Evolutionary conservation across 2,888 invertebrate genomes (phyloP), one percentile per base, ranked within the genome.

Genomic region (Nymphalis c-album): DNA sequence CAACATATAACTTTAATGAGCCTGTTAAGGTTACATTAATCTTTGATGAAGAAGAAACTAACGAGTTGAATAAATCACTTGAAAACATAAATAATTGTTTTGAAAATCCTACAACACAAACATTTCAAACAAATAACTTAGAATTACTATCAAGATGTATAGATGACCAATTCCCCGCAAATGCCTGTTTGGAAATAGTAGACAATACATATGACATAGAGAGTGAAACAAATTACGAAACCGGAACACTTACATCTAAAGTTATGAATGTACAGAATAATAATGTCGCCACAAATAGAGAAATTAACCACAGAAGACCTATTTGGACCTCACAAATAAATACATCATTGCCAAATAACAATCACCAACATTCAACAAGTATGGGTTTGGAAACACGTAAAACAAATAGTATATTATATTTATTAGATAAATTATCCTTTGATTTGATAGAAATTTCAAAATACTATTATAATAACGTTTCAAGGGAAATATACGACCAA

Each of bases 381-480:
- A 59, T 16, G 6, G 2, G 7, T 59, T 58, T 16, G 7, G 69
- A 51, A 67, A 71, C 31, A 59, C 31, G 3, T 71, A 72, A 51
- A 69, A 67, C 46, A 18, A 7, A 53, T 35, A 22, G 1, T 22
- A 51, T 57, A 20, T 31, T 60, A 63, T 22, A 47, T 8, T 47
- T 58, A 57, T 55, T 71, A 65, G 63, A 68, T 61, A 50, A 50
- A 51, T 60, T 71, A 51, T 64, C 65, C 62, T 69, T 59, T 46
- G 72, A 20, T 82, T 70, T 70, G 26, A 60, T 71, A 57, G 10
- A 46, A 26, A 31, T 71, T 46, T 48, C 61, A n/a, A 63, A 69
- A 58, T 63, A 8, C 47, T 58, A 53, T 48, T n/a, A 22, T 22
- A 1, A 26, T 13, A 35, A 18, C 35, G 35, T n/a, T 60, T 35